These are phyloP conservation scores for Taphrorychus bicolor DNA, from an alignment of 2,888 invertebrate species.

Conservation along the genomic window DNA sequence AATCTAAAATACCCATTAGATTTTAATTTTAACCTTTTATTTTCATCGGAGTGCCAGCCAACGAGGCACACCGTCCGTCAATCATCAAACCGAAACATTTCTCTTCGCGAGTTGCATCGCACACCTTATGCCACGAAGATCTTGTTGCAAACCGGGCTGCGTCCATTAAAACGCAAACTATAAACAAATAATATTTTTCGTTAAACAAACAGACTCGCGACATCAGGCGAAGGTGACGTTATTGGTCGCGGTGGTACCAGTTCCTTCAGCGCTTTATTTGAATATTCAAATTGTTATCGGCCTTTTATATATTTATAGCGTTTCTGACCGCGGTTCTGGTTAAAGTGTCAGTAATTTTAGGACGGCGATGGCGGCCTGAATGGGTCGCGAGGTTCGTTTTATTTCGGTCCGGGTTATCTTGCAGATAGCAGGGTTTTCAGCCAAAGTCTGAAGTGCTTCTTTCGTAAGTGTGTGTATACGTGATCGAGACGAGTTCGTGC, in stretches of 20 bases:
- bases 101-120: conserved; percentile 1
- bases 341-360: conserved; percentile 36
- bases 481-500: neutral
- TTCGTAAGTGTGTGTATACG: neutral
- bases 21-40: conserved; percentile 11
- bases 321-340: conserved; percentile 25
- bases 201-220: conserved; percentile 14
- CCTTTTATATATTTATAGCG: conserved; percentile 29
- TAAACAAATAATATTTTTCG: conserved; percentile 8
- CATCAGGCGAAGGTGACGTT: too few species aligned
- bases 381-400: conserved; percentile 15
- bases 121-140: neutral
- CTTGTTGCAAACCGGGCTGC: neutral
- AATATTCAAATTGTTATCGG: conserved; percentile 32
- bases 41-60: neutral
- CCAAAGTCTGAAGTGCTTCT: neutral
- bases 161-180: conserved; percentile 1
- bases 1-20: neutral
- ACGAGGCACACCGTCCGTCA: conserved; percentile 8
- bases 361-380: conserved; percentile 25
- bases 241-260: conserved; percentile 18
- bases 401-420: conserved; percentile 29
- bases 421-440: conserved; percentile 6
- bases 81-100: conserved; percentile 10
- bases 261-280: conserved; percentile 14